A percentile compares a stretch with the other conserved stretches of the same genome.
Conservation (phyloP, 2,888 invertebrate genomes). For the Ypsolopha sequella region DNA sequence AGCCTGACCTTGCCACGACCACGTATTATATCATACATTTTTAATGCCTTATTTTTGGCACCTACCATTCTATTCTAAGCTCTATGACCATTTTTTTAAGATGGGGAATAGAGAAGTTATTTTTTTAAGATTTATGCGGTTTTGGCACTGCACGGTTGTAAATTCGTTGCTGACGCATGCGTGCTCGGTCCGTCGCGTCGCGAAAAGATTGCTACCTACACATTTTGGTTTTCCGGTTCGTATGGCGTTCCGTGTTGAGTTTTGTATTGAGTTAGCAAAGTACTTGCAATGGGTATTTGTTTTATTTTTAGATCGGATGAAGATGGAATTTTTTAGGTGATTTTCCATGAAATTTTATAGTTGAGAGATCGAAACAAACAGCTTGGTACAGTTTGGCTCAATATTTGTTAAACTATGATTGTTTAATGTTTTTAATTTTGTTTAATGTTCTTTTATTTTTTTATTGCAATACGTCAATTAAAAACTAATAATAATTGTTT, state of each 20-base stretch:
- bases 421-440: neutral
- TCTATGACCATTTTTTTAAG: conserved; percentile 6
- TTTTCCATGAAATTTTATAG: no score
- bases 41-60: conserved; percentile 41
- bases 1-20: conserved; percentile 62
- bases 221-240: conserved; percentile 58
- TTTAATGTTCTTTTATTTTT: neutral
- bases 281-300: no score
- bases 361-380: no score
- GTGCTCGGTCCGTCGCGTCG: conserved; percentile 16
- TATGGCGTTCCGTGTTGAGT: conserved; percentile 51
- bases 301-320: no score
- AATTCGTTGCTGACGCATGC: conserved; percentile 34
- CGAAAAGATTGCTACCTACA: conserved; percentile 45
- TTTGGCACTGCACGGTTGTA: conserved; percentile 11
- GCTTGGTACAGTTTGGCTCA: no score
- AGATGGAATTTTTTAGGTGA: no score
- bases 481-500: neutral
- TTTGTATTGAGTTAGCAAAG: conserved; percentile 31
- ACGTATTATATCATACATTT: conserved; percentile 59
- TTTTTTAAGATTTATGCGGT: conserved; percentile 14
- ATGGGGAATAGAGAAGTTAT: neutral
- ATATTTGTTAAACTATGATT: neutral
- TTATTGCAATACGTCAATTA: neutral
- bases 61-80: conserved; percentile 12